Evolutionary conservation across 2,888 invertebrate genomes (phyloP).

Genomic region (Cybosia mesomella): DNA sequence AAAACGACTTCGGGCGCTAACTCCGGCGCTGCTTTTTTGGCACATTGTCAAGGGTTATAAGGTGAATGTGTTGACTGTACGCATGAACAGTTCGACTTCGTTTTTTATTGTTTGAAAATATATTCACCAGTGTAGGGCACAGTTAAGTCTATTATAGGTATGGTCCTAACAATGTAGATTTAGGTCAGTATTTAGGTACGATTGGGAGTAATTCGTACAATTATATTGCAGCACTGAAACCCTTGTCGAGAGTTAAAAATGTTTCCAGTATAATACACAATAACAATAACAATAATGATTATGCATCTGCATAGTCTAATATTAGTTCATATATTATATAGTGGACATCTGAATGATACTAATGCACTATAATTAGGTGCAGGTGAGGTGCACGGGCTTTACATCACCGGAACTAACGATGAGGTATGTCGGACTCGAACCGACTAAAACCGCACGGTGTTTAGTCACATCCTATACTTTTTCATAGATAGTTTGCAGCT

Average conservation of each 20-base stretch:
- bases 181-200: constrained; percentile 32
- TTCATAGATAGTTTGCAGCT: not conserved
- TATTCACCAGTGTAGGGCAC: constrained; percentile 30
- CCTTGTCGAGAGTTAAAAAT: constrained; percentile 26
- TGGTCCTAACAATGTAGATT: constrained; percentile 35
- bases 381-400: no score
- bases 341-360: not conserved
- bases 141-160: constrained; percentile 33
- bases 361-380: not conserved
- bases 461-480: no score
- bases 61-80: constrained; percentile 76
- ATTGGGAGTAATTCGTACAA: constrained; percentile 16
- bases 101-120: constrained; percentile 57
- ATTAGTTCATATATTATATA: constrained; percentile 13
- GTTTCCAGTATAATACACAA: not conserved
- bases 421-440: no score
- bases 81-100: constrained; percentile 55
- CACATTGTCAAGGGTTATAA: constrained; percentile 81
- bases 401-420: no score
- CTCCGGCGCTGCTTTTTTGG: constrained; percentile 76
- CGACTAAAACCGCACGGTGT: no score
- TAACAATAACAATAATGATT: constrained; percentile 9
- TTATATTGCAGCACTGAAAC: constrained; percentile 19
- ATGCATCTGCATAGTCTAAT: constrained; percentile 14
- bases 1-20: constrained; percentile 70